These are phyloP conservation scores for Brachystomella parvula DNA, from an alignment of 1,140 invertebrate genomes.

Conservation along the genomic window DNA sequence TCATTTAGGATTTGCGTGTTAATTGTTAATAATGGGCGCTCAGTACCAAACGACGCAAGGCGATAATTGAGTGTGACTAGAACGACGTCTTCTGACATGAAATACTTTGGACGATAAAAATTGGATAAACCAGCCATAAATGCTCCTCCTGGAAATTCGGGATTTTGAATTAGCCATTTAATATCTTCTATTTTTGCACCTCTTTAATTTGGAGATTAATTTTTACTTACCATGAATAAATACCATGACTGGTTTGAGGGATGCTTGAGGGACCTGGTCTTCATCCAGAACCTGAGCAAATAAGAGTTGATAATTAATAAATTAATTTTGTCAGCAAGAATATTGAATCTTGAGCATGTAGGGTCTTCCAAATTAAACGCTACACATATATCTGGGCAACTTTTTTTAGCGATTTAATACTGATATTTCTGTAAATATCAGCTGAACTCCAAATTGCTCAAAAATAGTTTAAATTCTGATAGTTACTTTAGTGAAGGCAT, in stretches of 20 bases:
- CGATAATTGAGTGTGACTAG: slow-evolving; percentile 55
- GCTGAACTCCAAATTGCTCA: too few species aligned
- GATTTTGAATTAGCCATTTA: background rate
- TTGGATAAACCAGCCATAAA: slow-evolving; percentile 43
- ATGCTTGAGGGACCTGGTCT: slow-evolving; percentile 1
- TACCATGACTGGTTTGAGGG: slow-evolving; percentile 24
- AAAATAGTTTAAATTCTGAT: too few species aligned
- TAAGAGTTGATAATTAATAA: background rate
- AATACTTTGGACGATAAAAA: slow-evolving; percentile 39
- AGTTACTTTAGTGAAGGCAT: too few species aligned
- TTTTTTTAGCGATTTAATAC: too few species aligned
- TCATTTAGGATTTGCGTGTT: too few species aligned
- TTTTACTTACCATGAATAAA: slow-evolving; percentile 25
- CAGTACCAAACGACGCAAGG: slow-evolving; percentile 42
- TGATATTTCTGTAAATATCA: too few species aligned
- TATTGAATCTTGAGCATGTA: background rate
- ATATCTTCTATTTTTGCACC: background rate
- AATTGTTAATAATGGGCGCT: too few species aligned
- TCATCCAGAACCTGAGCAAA: slow-evolving; percentile 3
- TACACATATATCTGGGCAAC: too few species aligned
- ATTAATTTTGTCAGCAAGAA: background rate
- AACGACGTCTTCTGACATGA: slow-evolving; percentile 46
- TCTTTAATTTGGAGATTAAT: background rate
- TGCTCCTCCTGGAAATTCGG: slow-evolving; percentile 40
- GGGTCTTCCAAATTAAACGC: too few species aligned